Conservation (phyloP, 2,888 invertebrate species). For the Apeira syringaria region DNA sequence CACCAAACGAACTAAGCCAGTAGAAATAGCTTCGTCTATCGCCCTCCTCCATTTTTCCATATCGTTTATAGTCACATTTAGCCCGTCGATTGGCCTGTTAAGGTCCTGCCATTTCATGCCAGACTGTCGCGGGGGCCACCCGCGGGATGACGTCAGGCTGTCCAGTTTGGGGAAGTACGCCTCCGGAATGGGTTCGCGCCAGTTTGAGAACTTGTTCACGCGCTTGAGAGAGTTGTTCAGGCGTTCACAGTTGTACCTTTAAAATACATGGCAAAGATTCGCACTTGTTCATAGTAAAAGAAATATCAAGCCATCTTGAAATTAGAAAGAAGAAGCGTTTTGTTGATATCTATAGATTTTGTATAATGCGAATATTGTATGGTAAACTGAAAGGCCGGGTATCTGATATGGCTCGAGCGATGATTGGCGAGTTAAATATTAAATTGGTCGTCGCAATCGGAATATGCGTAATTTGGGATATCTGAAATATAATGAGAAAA, state of each 20-base stretch:
- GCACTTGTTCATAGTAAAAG: too few species aligned
- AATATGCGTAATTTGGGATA: too few species aligned
- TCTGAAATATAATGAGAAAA: too few species aligned
- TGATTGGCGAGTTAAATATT: too few species aligned
- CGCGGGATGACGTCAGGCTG: constrained; percentile 86
- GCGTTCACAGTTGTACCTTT: constrained; percentile 90
- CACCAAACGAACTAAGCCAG: constrained; percentile 85
- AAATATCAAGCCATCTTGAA: too few species aligned
- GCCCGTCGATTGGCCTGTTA: constrained; percentile 86
- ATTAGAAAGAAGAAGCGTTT: too few species aligned
- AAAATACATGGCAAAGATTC: too few species aligned
- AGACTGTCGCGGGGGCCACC: constrained; percentile 88
- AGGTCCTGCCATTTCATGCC: constrained; percentile 85
- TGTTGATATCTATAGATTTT: too few species aligned
- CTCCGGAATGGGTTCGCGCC: constrained; percentile 88
- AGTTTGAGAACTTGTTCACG: constrained; percentile 86
- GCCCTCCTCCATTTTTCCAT: constrained; percentile 90
- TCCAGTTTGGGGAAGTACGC: constrained; percentile 93
- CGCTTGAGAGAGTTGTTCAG: constrained; percentile 87
- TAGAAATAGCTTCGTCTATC: constrained; percentile 89
- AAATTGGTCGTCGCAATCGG: too few species aligned
- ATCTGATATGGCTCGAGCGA: too few species aligned
- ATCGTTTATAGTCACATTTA: constrained; percentile 85
- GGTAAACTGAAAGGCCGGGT: too few species aligned
- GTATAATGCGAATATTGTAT: too few species aligned